Conservation (phyloP, 2,113 vertebrate species). For the Phycodurus eques region DNA sequence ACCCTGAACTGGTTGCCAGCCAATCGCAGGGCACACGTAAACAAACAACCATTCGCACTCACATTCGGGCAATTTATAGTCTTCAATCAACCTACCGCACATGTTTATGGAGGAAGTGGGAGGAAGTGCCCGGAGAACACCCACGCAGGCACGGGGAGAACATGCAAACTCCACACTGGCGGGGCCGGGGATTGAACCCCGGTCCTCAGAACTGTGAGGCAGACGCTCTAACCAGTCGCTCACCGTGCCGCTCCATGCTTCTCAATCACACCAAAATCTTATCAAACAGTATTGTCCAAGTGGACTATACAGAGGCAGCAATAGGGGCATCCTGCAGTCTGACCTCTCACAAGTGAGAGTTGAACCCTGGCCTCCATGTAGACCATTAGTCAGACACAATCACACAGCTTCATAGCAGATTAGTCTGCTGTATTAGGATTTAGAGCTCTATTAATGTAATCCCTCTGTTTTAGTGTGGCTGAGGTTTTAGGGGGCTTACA, state of each 20-base stretch:
- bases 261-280: constrained; percentile 13
- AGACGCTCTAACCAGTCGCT: no score
- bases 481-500: constrained; percentile 65
- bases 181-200: no score
- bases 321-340: constrained; percentile 51
- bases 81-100: no score
- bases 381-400: constrained; percentile 74
- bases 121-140: no score
- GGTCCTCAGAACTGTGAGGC: no score
- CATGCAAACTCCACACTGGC: no score
- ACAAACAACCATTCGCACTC: no score
- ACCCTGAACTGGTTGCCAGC: no score
- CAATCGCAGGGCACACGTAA: no score
- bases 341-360: constrained; percentile 66
- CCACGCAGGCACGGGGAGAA: no score
- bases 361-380: constrained; percentile 66
- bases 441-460: constrained; percentile 77
- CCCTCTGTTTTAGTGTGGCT: constrained; percentile 73
- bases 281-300: constrained; percentile 13
- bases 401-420: constrained; percentile 74
- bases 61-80: no score
- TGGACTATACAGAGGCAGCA: constrained; percentile 23
- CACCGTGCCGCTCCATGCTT: background rate
- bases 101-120: no score
- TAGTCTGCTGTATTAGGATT: constrained; percentile 74